A percentile compares a stretch with the other conserved stretches of the same genome.
Evolutionary conservation across 2,797 vertebrate genomes (phyloP).

Genomic region (Enteromius argenteus): DNA sequence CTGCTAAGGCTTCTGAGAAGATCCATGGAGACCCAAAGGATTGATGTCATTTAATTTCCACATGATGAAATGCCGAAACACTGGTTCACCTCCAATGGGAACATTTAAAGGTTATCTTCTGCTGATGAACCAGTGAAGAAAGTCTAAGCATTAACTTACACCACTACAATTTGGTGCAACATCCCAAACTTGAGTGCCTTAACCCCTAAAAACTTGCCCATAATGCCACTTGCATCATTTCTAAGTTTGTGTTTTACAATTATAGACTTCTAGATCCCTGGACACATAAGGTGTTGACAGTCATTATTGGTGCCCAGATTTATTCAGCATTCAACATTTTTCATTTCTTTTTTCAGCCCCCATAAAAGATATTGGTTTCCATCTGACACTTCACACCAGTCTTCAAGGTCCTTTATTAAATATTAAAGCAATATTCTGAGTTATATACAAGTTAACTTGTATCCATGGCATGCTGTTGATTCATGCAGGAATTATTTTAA

Average conservation of each 20-base stretch:
- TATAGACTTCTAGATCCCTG: constrained; percentile 36
- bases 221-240: constrained; percentile 25
- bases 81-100: constrained; percentile 30
- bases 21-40: constrained; percentile 56
- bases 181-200: constrained; percentile 27
- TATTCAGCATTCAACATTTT: constrained; percentile 13
- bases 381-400: background rate
- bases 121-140: constrained; percentile 35
- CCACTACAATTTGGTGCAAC: constrained; percentile 2
- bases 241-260: constrained; percentile 18
- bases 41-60: constrained; percentile 27
- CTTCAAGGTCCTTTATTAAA: background rate
- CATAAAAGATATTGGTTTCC: background rate
- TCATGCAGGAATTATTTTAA: background rate
- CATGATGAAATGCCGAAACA: constrained; percentile 33
- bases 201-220: constrained; percentile 18
- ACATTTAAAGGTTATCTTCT: constrained; percentile 41
- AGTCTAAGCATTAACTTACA: background rate
- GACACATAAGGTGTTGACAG: background rate
- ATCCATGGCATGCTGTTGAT: background rate
- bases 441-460: background rate
- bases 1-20: constrained; percentile 54
- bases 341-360: background rate
- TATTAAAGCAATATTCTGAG: constrained; percentile 3
- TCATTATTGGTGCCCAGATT: background rate